Percentiles rank a stretch among this genome's conserved stretches.
These are phyloP conservation scores for Mirza zaza DNA, from an alignment of 2,113 vertebrate species.

Conservation along the genomic window DNA sequence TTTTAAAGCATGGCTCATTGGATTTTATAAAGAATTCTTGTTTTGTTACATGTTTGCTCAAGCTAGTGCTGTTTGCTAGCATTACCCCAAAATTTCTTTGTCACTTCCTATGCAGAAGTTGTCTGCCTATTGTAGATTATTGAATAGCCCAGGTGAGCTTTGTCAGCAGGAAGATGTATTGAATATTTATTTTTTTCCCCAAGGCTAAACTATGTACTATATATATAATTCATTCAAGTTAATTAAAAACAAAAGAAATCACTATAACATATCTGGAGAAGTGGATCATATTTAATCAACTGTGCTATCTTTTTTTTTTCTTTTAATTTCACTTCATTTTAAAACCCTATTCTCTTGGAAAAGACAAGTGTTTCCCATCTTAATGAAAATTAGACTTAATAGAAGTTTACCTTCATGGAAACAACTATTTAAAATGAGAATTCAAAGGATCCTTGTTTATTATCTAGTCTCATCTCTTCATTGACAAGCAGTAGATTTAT, in stretches of 20 bases:
- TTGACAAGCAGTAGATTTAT: background rate
- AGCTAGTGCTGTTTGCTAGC: background rate
- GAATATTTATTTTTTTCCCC: background rate
- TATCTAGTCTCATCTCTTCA: background rate
- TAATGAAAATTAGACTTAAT: conserved; percentile 2
- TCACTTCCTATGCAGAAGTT: background rate
- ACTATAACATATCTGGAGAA: background rate
- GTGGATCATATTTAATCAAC: background rate
- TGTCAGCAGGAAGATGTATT: background rate
- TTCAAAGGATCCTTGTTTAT: background rate
- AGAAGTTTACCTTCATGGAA: background rate
- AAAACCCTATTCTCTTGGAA: background rate
- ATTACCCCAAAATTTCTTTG: background rate
- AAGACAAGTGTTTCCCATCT: background rate
- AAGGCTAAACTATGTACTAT: background rate
- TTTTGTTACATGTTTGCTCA: background rate
- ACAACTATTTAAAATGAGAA: background rate
- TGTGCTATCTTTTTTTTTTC: background rate
- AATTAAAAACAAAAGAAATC: background rate
- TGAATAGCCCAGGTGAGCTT: background rate
- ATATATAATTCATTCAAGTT: background rate
- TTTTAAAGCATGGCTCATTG: background rate
- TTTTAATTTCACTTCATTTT: background rate
- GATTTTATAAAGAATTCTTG: background rate
- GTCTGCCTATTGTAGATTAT: background rate